Base-by-base conservation (phyloP, 2,797 vertebrate genomes). In the Lithobates pipiens region DNA sequence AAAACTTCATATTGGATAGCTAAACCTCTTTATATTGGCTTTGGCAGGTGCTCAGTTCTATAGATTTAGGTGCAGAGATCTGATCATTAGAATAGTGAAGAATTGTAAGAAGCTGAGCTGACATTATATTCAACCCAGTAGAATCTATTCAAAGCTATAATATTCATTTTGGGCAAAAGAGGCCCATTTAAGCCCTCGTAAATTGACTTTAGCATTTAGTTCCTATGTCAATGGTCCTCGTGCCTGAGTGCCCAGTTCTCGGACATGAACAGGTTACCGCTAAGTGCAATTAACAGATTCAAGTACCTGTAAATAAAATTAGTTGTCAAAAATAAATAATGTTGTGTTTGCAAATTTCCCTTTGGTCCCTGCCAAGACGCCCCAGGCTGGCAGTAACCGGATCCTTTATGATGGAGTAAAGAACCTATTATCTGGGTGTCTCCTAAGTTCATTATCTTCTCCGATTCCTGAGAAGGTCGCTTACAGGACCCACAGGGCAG, bases 251-350 rank as follows among this genome's bases (percentile, higher is more conserved):
- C 10, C 10, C 27, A 9, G n/a, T 10, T 29, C 65, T 67, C 10
- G 10, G 65, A 29, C 65, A 67, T 4, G 25, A 25, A 39, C 23
- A 15, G 72, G 27, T 70, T 54, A 57, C 25, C 21, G 16, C 67
- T 39, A 63, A 36, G 21, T 63, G 71, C 15, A 54, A 72, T 46
- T 32, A 74, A 77, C 65, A 69, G 75, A 72, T 32, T 65, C 75
- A 68, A 88, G 74, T 77, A 80, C 76, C 83, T 80, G 77, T 44
- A 87, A 87, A 87, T 87, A 84, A 75, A 87, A 87, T 84, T 87
- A 87, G 68, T 68, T 79, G 86, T 87, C 86, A 87, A 36, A 70
- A 83, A 87, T 83, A 87, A 87, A 83, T 83, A 87, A 84, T 84
- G 76, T 80, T 84, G 63, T 70, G 76, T 80, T 84, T 61, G 81